These are phyloP conservation scores for Scopus umbretta DNA, from an alignment of 2,113 vertebrate species.

Conservation along the genomic window DNA sequence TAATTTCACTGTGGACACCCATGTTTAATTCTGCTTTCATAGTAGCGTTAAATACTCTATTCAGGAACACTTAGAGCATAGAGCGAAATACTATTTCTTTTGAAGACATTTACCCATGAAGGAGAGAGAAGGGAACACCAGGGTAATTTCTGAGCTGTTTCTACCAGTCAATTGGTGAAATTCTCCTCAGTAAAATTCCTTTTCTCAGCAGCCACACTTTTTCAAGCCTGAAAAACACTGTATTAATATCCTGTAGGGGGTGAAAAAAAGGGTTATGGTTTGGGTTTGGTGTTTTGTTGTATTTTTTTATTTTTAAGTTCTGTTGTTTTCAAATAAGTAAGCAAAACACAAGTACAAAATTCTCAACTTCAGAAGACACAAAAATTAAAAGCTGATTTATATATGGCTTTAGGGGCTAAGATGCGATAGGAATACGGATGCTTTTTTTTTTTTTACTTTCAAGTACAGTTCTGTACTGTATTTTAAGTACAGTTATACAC, in stretches of 20 bases:
- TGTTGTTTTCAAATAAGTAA: neutral
- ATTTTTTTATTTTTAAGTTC: neutral
- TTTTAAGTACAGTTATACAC: neutral
- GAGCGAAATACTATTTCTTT: neutral
- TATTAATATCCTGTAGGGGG: neutral
- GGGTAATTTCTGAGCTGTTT: neutral
- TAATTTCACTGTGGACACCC: neutral
- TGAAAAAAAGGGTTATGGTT: neutral
- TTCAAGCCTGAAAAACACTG: neutral
- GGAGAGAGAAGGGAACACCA: neutral
- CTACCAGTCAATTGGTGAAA: neutral
- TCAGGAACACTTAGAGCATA: neutral
- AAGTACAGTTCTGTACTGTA: neutral
- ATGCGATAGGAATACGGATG: neutral
- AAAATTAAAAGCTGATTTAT: neutral
- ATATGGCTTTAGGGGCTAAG: neutral
- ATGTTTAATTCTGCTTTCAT: neutral
- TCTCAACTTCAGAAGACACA: neutral
- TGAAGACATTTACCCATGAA: neutral
- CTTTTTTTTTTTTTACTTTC: neutral
- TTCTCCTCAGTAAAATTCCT: neutral
- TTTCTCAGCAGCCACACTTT: neutral
- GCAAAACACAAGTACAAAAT: neutral
- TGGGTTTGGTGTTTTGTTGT: no score
- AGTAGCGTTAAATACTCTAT: neutral